Conservation (phyloP, 2,888 invertebrate genomes). For the Boloria selene region DNA sequence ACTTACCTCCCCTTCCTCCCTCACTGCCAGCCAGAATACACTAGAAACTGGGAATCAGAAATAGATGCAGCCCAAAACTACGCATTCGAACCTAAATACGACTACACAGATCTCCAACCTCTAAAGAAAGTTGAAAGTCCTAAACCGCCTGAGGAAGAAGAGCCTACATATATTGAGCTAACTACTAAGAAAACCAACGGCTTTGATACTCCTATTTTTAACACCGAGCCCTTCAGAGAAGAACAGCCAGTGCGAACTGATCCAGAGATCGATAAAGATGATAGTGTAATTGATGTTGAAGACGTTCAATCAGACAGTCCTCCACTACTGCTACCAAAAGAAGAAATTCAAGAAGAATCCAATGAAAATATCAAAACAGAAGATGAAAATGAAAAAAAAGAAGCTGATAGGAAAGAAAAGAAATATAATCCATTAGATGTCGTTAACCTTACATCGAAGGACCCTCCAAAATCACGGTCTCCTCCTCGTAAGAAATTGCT, state of each 20-base stretch:
- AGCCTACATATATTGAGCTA: conserved; percentile 75
- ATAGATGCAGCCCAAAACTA: conserved; percentile 77
- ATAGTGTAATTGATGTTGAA: conserved; percentile 77
- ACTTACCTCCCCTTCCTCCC: conserved; percentile 72
- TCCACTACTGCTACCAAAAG: conserved; percentile 46
- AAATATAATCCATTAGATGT: conserved; percentile 85
- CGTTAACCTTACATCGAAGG: conserved; percentile 83
- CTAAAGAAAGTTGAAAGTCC: conserved; percentile 74
- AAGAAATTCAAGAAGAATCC: conserved; percentile 50
- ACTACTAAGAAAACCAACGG: conserved; percentile 68
- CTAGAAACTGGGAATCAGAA: conserved; percentile 79
- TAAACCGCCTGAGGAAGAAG: conserved; percentile 63
- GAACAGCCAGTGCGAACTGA: conserved; percentile 74
- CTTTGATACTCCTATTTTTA: conserved; percentile 57
- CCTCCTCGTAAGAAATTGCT: conserved; percentile 78
- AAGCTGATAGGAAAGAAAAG: conserved; percentile 64
- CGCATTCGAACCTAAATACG: conserved; percentile 69
- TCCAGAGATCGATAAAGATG: conserved; percentile 77
- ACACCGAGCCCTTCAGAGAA: conserved; percentile 66
- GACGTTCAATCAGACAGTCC: conserved; percentile 70
- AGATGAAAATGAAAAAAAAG: conserved; percentile 56
- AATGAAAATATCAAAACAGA: conserved; percentile 41
- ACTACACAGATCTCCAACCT: conserved; percentile 71
- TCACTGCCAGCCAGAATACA: conserved; percentile 72
- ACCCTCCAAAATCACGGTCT: conserved; percentile 79